These are phyloP conservation scores for Cyclina sinensis DNA, from an alignment of 1,140 invertebrate species.

Conservation along the genomic window DNA sequence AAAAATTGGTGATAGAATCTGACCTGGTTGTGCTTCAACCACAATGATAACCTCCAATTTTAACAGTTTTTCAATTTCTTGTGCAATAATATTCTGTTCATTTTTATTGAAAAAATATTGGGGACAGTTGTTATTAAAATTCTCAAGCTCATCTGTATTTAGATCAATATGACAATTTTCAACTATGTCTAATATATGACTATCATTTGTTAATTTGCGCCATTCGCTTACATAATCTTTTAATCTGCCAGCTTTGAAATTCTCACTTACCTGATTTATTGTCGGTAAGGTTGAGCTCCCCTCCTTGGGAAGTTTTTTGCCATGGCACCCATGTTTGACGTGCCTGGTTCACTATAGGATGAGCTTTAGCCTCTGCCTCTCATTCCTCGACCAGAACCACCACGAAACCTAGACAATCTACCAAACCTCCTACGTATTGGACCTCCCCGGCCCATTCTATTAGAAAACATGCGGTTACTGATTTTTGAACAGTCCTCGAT, in stretches of 20 bases:
- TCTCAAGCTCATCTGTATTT: background rate
- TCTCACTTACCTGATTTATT: slow-evolving; percentile 37
- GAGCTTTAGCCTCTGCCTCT: background rate
- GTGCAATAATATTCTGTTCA: slow-evolving; percentile 15
- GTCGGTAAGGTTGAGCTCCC: background rate
- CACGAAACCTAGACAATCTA: background rate
- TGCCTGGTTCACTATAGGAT: background rate
- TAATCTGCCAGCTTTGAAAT: slow-evolving; percentile 69
- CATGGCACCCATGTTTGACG: background rate
- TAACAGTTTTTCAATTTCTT: slow-evolving; percentile 36
- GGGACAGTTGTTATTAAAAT: too few relatives aligned
- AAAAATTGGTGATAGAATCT: slow-evolving; percentile 65
- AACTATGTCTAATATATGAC: slow-evolving; percentile 62
- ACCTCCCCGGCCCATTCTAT: background rate
- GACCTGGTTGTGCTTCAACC: background rate
- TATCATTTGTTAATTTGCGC: slow-evolving; percentile 62
- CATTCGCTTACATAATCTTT: slow-evolving; percentile 60
- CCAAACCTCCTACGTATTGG: background rate
- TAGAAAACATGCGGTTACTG: slow-evolving; percentile 23
- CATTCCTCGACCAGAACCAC: background rate
- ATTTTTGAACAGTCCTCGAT: slow-evolving; percentile 62
- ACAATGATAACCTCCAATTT: slow-evolving; percentile 3
- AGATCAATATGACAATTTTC: slow-evolving; percentile 59
- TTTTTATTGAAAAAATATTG: background rate
- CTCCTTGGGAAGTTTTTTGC: slow-evolving; percentile 28